Evolutionary conservation across 2,113 vertebrate genomes (phyloP), one percentile per base, ranked within the genome.

Genomic region (Macrotus californicus): DNA sequence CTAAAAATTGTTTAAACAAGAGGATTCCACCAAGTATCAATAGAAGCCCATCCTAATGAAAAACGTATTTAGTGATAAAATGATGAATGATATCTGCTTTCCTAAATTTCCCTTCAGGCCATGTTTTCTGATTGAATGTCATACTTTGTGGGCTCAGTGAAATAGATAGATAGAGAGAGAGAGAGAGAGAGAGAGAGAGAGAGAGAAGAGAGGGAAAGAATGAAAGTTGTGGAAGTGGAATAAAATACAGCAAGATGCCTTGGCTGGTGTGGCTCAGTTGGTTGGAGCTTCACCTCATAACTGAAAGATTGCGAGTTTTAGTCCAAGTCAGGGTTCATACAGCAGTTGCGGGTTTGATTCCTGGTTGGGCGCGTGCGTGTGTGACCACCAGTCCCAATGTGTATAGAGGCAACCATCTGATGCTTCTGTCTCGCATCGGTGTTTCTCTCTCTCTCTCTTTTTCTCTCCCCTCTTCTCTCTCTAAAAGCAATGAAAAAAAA

Each of bases 1-100:
- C 31, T 48, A 72, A 87, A 90, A 41, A 43, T 88, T 13, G 87
- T 76, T 93, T 79, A 88, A 94, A 93, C 11, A 46, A 88, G 61
- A 88, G 11, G 76, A 87, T 84, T 87, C 39, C 11, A 84, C 72
- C 59, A 54, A 43, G 31, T 72, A 41, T 43, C 66, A 67, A 8
- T 15, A 81, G 61, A 43, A 87, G 7, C 16, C 34, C 77, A 61
- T 56, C 34, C 39, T 80, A 73, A 76, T 84, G 41, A 95, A 81
- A 93, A 52, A 80, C 15, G 4, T 36, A 59, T 54, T 79, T 66
- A 70, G 52, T 48, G 48, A 31, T 59, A 69, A 90, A 81, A 84
- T 76, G 48, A 43, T 43, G 70, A 94, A n/a, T 61, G 6, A 48
- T 43, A 77, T 29, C 50, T 73, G 3, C 24, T 67, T 85, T 39